Conservation (phyloP, 2,797 vertebrate genomes). For the Trachops cirrhosus region DNA sequence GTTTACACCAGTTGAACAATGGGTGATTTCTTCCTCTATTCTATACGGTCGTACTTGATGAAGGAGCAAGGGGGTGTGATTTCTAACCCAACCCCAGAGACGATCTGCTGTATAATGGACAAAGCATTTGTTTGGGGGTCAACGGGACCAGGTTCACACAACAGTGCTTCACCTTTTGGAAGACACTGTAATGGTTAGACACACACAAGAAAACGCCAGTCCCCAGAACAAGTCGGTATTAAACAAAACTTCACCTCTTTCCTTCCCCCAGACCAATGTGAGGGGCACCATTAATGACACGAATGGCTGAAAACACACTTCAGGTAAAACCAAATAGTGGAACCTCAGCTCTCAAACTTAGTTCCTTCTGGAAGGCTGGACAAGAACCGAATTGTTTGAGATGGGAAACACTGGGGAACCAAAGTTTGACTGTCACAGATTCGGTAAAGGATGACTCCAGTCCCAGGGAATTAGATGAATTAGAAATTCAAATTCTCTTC, state of each 20-base stretch:
- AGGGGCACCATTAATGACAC: background rate
- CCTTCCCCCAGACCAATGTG: background rate
- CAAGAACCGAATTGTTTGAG: too few relatives aligned
- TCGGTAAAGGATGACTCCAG: background rate
- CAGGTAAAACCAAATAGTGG: background rate
- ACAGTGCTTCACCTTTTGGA: background rate
- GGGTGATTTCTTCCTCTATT: background rate
- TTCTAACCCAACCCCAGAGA: slow-evolving; percentile 12
- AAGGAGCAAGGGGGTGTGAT: background rate
- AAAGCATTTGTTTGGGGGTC: background rate
- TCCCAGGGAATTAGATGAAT: slow-evolving; percentile 26
- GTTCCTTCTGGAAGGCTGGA: too few relatives aligned
- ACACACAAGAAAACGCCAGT: background rate
- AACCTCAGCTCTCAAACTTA: too few relatives aligned
- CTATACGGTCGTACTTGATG: background rate
- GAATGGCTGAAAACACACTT: background rate
- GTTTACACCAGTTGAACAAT: background rate
- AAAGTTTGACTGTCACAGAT: background rate
- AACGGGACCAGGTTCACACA: background rate
- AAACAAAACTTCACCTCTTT: background rate
- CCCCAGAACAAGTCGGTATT: background rate
- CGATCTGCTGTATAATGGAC: background rate
- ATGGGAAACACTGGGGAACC: too few relatives aligned
- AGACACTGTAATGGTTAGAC: background rate
- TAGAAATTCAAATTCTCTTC: slow-evolving; percentile 46